Conservation (phyloP, 2,888 invertebrate species). For the Scrobipalpa costella region DNA sequence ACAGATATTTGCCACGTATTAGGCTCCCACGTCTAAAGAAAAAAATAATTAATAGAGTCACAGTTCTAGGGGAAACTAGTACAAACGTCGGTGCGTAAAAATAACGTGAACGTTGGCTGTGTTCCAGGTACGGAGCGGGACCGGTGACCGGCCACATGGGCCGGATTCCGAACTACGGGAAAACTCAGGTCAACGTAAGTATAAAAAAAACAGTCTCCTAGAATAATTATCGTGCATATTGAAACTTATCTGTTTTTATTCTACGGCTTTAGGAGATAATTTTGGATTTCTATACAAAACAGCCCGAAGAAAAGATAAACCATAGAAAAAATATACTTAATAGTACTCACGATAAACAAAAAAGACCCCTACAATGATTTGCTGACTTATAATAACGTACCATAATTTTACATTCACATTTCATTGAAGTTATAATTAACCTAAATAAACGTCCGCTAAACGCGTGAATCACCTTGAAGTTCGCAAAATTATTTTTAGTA, state of each 20-base stretch:
- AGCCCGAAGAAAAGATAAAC: too few species aligned
- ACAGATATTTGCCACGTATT: too few species aligned
- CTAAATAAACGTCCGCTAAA: conserved; percentile 2
- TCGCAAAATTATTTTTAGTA: conserved; percentile 18
- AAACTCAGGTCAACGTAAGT: conserved; percentile 75
- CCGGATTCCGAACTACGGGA: conserved; percentile 76
- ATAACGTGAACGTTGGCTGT: conserved; percentile 68
- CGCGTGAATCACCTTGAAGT: neutral
- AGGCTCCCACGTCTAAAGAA: too few species aligned
- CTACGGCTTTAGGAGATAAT: too few species aligned
- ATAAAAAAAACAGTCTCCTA: conserved; percentile 2
- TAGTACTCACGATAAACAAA: too few species aligned
- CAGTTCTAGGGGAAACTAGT: conserved; percentile 3
- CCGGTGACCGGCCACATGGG: conserved; percentile 69
- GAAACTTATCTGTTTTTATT: too few species aligned
- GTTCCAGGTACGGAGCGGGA: conserved; percentile 74
- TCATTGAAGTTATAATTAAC: neutral
- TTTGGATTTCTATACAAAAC: too few species aligned
- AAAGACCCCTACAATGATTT: too few species aligned
- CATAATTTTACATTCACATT: too few species aligned
- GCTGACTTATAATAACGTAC: too few species aligned
- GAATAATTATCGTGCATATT: too few species aligned
- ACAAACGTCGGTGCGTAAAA: conserved; percentile 55
- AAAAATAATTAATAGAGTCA: neutral
- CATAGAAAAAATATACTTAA: too few species aligned